Percentiles rank a stretch among this genome's conserved stretches.
These are phyloP conservation scores for Drosophila multiciliata DNA, from an alignment of 2,888 invertebrate species.

Conservation along the genomic window DNA sequence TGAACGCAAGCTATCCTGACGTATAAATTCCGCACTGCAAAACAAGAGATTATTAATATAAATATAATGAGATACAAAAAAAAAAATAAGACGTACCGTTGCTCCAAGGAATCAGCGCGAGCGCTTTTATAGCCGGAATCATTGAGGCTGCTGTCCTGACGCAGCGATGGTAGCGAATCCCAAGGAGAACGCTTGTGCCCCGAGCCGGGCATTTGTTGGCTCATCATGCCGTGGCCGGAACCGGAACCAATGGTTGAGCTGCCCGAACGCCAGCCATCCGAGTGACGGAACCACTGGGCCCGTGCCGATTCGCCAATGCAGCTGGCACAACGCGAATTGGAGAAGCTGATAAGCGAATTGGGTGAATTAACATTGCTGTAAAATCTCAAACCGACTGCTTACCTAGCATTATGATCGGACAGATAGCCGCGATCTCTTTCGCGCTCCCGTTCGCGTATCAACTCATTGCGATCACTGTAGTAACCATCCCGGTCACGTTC, in stretches of 20 bases:
- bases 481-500: conserved; percentile 92
- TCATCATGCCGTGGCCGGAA: conserved; percentile 86
- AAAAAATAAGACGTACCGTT: conserved; percentile 87
- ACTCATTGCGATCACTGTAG: conserved; percentile 94
- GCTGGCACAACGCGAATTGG: conserved; percentile 91
- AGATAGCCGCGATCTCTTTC: conserved; percentile 91
- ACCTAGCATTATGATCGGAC: conserved; percentile 92
- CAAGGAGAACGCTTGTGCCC: conserved; percentile 92
- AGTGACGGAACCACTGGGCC: conserved; percentile 95
- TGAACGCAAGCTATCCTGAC: conserved; percentile 94
- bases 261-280: conserved; percentile 93
- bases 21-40: conserved; percentile 92
- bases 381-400: conserved; percentile 30
- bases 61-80: neutral
- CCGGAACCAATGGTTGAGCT: conserved; percentile 89
- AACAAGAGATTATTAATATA: conserved; percentile 42
- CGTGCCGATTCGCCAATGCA: conserved; percentile 96
- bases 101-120: conserved; percentile 94
- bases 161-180: conserved; percentile 94
- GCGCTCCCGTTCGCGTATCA: conserved; percentile 91
- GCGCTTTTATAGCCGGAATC: conserved; percentile 95
- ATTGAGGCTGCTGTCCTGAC: conserved; percentile 94
- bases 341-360: conserved; percentile 68
- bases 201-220: conserved; percentile 82
- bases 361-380: neutral